Percentiles rank a stretch among this genome's conserved stretches.
phyloP scores from a whole-genome alignment of 2,888 invertebrate genomes.

The Pristionchus arcanus region DNA sequence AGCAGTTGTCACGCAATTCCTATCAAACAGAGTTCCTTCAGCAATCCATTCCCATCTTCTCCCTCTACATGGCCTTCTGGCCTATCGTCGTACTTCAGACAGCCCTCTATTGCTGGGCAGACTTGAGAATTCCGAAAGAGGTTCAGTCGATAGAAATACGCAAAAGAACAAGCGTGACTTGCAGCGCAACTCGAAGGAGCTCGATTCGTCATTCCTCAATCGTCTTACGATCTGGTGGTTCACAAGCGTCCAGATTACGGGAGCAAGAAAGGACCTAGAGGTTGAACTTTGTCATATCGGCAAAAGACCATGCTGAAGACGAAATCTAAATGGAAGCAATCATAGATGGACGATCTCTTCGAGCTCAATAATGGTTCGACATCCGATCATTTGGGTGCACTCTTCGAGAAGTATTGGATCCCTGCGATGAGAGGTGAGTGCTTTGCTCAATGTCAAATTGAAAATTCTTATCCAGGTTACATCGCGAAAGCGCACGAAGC shows the following conservation, averaged over 20 bases:
- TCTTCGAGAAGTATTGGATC: conserved; percentile 73
- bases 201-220: conserved; percentile 70
- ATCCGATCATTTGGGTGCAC: conserved; percentile 63
- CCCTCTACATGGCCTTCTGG: conserved; percentile 68
- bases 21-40: background rate
- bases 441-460: background rate
- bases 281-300: background rate
- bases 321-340: background rate
- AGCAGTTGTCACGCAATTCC: background rate
- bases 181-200: conserved; percentile 58
- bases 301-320: background rate
- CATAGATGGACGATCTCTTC: conserved; percentile 70
- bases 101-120: conserved; percentile 70
- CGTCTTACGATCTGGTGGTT: conserved; percentile 76
- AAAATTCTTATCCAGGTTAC: background rate
- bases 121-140: conserved; percentile 61
- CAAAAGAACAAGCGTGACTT: background rate
- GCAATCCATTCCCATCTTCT: conserved; percentile 54
- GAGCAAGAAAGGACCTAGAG: conserved; percentile 60
- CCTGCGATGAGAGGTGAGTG: conserved; percentile 63
- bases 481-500: background rate
- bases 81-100: conserved; percentile 63
- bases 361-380: conserved; percentile 70
- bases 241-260: conserved; percentile 68
- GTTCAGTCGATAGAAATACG: background rate